Percentiles rank a stretch among this genome's conserved stretches.
Evolutionary conservation across 1,140 invertebrate species (phyloP).

Genomic region (Nasonia vitripennis): DNA sequence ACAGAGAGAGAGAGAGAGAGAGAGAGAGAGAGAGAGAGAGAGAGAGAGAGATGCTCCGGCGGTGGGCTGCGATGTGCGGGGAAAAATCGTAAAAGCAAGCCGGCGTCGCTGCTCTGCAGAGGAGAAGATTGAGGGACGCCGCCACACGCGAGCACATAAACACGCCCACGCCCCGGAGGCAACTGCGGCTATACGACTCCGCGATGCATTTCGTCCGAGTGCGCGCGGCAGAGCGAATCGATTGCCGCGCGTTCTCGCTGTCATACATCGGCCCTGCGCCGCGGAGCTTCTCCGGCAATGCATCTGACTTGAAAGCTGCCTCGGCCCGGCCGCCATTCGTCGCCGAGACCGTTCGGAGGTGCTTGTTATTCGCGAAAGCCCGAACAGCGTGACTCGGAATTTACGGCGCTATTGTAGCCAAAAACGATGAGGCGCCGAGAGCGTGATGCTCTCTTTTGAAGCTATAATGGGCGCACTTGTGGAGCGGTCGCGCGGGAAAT

Average conservation of each 20-base stretch:
- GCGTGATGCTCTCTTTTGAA: no score
- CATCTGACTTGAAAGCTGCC: no score
- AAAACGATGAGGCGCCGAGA: no score
- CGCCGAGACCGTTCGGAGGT: no score
- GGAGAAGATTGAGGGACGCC: neutral
- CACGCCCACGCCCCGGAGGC: conserved; percentile 45
- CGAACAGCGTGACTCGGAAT: no score
- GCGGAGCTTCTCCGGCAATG: no score
- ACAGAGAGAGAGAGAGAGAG: neutral
- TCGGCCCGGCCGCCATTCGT: no score
- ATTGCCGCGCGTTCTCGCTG: conserved; percentile 49
- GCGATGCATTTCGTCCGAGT: conserved; percentile 24
- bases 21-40: neutral
- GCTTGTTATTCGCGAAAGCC: no score
- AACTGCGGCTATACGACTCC: neutral
- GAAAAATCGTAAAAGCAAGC: conserved; percentile 28
- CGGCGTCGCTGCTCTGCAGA: neutral
- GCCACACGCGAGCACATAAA: conserved; percentile 10
- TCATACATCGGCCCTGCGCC: neutral
- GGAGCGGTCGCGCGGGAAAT: no score
- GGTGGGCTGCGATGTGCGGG: neutral
- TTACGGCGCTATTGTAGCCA: no score
- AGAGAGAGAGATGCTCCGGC: neutral
- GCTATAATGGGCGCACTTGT: no score
- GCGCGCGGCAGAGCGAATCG: conserved; percentile 47